Evolutionary conservation across 2,797 vertebrate species (phyloP).

Genomic region (Peromyscus eremicus): DNA sequence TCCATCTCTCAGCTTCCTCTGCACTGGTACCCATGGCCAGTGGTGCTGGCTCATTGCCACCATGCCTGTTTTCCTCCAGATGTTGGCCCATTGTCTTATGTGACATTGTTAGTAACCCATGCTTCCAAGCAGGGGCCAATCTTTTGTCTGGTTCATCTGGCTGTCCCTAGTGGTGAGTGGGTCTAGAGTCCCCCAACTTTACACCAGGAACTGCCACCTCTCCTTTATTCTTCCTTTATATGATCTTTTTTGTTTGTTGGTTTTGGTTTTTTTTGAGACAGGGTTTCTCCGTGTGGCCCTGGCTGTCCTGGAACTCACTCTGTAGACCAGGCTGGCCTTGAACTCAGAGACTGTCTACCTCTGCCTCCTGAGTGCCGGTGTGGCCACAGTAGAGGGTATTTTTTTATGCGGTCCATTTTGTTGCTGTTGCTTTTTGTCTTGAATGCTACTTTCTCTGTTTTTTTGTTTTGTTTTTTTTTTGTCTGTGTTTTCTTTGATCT

Average conservation of each 20-base stretch:
- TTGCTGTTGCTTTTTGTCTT: not conserved
- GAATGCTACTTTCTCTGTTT: not conserved
- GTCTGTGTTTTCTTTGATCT: not conserved
- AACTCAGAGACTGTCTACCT: not conserved
- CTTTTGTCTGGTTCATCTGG: not conserved
- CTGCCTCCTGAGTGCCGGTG: not conserved
- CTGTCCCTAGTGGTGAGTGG: not conserved
- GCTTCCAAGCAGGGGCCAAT: not conserved
- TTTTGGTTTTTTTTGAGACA: not conserved
- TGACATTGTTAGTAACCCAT: not conserved
- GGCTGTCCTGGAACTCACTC: not conserved
- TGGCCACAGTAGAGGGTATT: not conserved
- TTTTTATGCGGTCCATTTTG: not conserved
- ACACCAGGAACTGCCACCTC: not conserved
- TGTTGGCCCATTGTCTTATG: not conserved
- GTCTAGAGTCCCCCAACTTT: not conserved
- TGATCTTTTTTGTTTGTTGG: not conserved
- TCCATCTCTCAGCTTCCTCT: not conserved
- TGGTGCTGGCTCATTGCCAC: not conserved
- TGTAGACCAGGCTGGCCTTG: not conserved
- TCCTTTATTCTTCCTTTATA: not conserved
- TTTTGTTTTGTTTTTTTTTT: too few relatives aligned
- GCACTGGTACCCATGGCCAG: not conserved
- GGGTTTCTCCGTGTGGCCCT: not conserved
- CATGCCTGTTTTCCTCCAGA: not conserved